Evolutionary conservation across 2,888 invertebrate species (phyloP), one percentile per base, ranked within the genome.

Genomic region (Eristalis pertinax): DNA sequence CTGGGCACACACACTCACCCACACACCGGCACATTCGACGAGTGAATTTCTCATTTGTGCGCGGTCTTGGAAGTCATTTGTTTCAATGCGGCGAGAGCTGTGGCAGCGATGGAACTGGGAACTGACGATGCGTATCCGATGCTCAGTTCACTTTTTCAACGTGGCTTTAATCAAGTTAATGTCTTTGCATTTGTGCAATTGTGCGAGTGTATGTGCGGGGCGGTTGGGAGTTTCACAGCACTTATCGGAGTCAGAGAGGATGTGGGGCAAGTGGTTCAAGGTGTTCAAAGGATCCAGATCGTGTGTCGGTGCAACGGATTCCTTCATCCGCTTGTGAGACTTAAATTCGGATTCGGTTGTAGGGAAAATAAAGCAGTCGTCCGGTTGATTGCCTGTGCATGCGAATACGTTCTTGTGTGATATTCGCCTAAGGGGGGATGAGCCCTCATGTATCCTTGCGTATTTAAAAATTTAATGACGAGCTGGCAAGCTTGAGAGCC

Each of bases 11-110:
- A 38, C 50, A 19, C 50, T 5, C 19, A 19, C 19, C 50, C 50
- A 8, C 19, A 38, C 3, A 24, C 15, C 15, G 15, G 22, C 22
- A 19, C 41, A 64, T 50, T 64, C 64, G 29, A 29, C 64, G 22
- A 72, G 65, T 79, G 74, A 63, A 62, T 41, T 67, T 75, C 75
- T 60, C 80, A 85, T 81, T 85, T 81, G 84, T 80, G 63, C 32
- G 72, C 41, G 80, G 72, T 58, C 24, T 56, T 63, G 26, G 62
- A 38, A 68, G 80, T 76, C 72, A 85, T 85, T 80, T 72, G 72
- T 72, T 80, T n/a, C 43, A 1, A n/a, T 26, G 19, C 29, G 62
- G 35, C 3, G 32, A 32, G 32, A 32, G 32, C 8, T 32, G 32
- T 32, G 4, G 22, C 22, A 22, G 38, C 5, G 22, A 1, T 0